Percentiles rank a stretch among this genome's conserved stretches.
Conservation (phyloP, 2,888 invertebrate species). For the Tenodera sinensis region DNA sequence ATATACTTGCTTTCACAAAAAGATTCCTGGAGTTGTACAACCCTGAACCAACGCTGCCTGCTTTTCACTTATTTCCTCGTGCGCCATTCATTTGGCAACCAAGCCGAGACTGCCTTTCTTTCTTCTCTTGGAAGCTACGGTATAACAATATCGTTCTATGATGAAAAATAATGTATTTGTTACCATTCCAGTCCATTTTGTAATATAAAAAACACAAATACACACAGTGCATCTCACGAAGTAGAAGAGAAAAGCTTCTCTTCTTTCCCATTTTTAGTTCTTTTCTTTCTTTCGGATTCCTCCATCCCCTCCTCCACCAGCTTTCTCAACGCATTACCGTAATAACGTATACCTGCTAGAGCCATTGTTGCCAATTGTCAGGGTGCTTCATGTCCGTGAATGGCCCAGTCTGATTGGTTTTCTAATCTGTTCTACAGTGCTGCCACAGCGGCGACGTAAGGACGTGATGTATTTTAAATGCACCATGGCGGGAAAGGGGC, state of each 20-base stretch:
- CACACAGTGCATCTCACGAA: background rate
- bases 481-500: background rate
- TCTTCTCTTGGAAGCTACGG: background rate
- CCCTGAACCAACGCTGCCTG: background rate
- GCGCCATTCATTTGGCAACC: conserved; percentile 6
- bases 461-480: background rate
- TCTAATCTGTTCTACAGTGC: background rate
- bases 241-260: background rate
- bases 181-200: conserved; percentile 21
- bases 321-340: conserved; percentile 2
- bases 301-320: background rate
- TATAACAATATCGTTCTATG: background rate
- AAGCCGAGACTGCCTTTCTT: background rate
- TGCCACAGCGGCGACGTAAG: background rate
- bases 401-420: conserved; percentile 6
- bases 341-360: conserved; percentile 1
- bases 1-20: background rate
- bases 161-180: conserved; percentile 17
- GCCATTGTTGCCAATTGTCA: conserved; percentile 5
- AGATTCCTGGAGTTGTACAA: background rate
- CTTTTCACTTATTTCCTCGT: background rate
- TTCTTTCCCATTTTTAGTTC: background rate
- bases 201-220: conserved; percentile 9
- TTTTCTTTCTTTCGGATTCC: background rate
- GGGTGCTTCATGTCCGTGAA: background rate